Evolutionary conservation across 2,888 invertebrate species (phyloP), one percentile per base, ranked within the genome.

Genomic region (Heliconius charithonia): DNA sequence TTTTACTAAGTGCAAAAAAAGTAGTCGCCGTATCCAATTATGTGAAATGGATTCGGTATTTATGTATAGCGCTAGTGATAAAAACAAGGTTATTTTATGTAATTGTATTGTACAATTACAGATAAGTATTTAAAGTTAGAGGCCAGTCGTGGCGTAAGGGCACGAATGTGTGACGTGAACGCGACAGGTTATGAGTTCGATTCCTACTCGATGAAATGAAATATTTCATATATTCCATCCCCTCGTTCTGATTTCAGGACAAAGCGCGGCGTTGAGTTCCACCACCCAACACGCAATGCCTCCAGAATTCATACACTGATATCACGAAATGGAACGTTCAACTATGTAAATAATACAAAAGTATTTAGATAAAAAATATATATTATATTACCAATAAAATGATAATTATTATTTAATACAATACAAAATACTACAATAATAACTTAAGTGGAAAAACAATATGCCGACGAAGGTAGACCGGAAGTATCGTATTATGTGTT

Each of bases 401-500:
- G 2, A 16, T 6, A 4, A 74, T 25, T 29, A 29, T 29, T 9
- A 63, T 41, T 65, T 65, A 65, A 75, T 45, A 75, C n/a, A 16
- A 45, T 25, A 25, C 2, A 73, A 37, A 27, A 45, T 13, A 22
- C 27, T 65, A 62, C 27, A 29, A 63, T 12, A 29, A 65, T 45
- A 65, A 9, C 12, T 65, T 22, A 27, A 62, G 22, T 45, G 27
- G 41, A 65, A 75, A 75, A 65, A 22, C 51, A 66, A 75, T 72
- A 72, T 25, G 45, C 29, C 22, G 19, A 71, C 37, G 51, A 77
- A 77, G 37, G 75, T 25, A 67, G 37, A 77, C 25, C 71, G 71
- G 77, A 72, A 72, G 71, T 77, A 72, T 77, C 45, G 7, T 37
- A 56, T 77, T 7, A 71, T 32, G 10, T 66, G 19, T 19, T n/a